Evolutionary conservation across 2,888 invertebrate species (phyloP), one percentile per base, ranked within the genome.

Genomic region (Ferrisia virgata): DNA sequence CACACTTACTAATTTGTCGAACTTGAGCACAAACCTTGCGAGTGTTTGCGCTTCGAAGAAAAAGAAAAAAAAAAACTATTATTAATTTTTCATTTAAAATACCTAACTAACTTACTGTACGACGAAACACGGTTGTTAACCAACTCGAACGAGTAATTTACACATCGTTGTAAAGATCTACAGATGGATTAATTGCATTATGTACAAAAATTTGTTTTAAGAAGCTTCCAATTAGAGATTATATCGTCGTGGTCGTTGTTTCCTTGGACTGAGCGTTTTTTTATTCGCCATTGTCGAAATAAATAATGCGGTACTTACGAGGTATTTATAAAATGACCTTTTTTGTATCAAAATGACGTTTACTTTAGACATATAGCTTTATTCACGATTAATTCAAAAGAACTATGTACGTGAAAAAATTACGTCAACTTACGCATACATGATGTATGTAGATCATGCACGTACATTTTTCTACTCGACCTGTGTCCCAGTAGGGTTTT

Each of bases 151-250:
- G 64, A 64, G 64, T 64, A 64, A 64, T 64, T 64, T 64, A 64
- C 28, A 6, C 64, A 28, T 64, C 28, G 64, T 64, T 28, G 64
- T 64, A 64, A 64, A 64, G 15, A 64, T 64, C 28, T 39, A 8
- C n/a, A 13, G 15, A 15, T 64, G 28, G 28, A 64, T 64, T 64
- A 28, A 64, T 64, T 28, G 64, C 28, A 28, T n/a, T n/a, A n/a
- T n/a, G n/a, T n/a, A 64, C 28, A 28, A 64, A 64, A 64, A 64
- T 64, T 64, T 64, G 28, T 53, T 15, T 25, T 64, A 64, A 64
- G 64, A 64, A 64, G 64, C 58, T 64, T 64, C 64, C 64, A 64
- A 64, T 64, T 31, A 64, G 13, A 28, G 64, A 64, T 64, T 64
- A 64, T 47, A 47, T 53, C 18, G 53, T 53, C 9, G 39, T 39